phyloP scores from a whole-genome alignment of 1,140 invertebrate genomes.

The Ceratosolen fusciceps region DNA sequence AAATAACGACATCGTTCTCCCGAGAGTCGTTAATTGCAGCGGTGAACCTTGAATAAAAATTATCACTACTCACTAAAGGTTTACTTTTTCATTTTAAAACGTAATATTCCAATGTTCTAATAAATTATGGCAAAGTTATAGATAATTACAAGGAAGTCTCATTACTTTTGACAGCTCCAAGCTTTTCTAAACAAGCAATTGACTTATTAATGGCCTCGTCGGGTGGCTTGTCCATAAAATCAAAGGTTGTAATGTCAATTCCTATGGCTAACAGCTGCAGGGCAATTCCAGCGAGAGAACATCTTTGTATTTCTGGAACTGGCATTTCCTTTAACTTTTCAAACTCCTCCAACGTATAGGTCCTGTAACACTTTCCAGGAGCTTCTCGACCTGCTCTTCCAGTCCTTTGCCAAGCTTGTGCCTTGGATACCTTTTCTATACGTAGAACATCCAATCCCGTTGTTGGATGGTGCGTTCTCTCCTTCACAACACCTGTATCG shows the following conservation, averaged over 20 bases:
- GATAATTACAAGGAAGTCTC: background rate
- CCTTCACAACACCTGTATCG: slow-evolving; percentile 95
- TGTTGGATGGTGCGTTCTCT: slow-evolving; percentile 83
- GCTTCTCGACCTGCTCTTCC: slow-evolving; percentile 92
- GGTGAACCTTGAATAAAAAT: slow-evolving; percentile 61
- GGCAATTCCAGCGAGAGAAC: slow-evolving; percentile 82
- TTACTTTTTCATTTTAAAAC: background rate
- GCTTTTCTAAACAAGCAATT: slow-evolving; percentile 78
- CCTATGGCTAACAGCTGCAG: slow-evolving; percentile 89
- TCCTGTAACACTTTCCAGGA: slow-evolving; percentile 86
- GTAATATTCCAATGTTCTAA: too few species aligned
- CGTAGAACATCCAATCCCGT: slow-evolving; percentile 89
- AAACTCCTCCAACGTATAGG: slow-evolving; percentile 84
- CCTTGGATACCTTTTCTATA: slow-evolving; percentile 88
- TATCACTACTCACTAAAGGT: background rate
- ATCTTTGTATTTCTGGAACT: slow-evolving; percentile 89
- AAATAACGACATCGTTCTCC: slow-evolving; percentile 90
- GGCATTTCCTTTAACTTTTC: slow-evolving; percentile 79
- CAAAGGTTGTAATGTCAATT: slow-evolving; percentile 86
- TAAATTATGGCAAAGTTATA: too few species aligned
- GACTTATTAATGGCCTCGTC: slow-evolving; percentile 79
- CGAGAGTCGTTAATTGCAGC: slow-evolving; percentile 82
- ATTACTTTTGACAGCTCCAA: slow-evolving; percentile 80
- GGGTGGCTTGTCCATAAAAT: slow-evolving; percentile 92
- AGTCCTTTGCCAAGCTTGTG: slow-evolving; percentile 92